A percentile compares a stretch with the other conserved stretches of the same genome.
phyloP scores from a whole-genome alignment of 1,140 invertebrate species.

The Drosophila sturtevanti region DNA sequence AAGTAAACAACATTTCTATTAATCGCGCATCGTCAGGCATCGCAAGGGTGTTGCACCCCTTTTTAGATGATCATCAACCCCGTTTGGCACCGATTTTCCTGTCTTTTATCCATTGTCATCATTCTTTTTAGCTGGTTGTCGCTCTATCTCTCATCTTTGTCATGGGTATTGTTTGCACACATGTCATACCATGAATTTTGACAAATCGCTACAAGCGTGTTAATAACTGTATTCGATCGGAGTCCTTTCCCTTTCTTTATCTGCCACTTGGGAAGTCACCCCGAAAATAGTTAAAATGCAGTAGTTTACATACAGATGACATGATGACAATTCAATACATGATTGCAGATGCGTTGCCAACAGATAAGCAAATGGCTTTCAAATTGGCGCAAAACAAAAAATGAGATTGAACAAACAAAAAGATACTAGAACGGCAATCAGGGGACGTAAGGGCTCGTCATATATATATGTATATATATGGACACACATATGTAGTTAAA shows the following conservation, averaged over 20 bases:
- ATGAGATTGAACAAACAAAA: conserved; percentile 7
- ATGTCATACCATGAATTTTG: conserved; percentile 70
- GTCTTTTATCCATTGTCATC: conserved; percentile 23
- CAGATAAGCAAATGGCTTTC: conserved; percentile 47
- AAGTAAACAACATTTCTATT: conserved; percentile 64
- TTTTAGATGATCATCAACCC: conserved; percentile 1
- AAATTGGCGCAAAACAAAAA: conserved; percentile 14
- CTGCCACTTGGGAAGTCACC: conserved; percentile 38
- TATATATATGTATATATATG: neutral
- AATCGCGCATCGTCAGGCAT: conserved; percentile 33
- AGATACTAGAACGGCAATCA: neutral
- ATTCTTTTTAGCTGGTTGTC: conserved; percentile 36
- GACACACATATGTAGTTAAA: neutral
- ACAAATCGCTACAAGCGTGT: conserved; percentile 75
- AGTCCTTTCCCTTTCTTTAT: no score
- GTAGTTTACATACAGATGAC: conserved; percentile 6
- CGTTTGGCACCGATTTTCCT: conserved; percentile 52
- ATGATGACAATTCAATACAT: conserved; percentile 62
- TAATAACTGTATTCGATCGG: conserved; percentile 58
- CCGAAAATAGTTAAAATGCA: conserved; percentile 20
- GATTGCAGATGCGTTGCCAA: conserved; percentile 50
- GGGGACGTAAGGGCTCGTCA: neutral
- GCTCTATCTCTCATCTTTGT: conserved; percentile 18
- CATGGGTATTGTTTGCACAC: conserved; percentile 65
- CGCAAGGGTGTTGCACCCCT: conserved; percentile 26